A percentile compares a stretch with the other conserved stretches of the same genome.
These are phyloP conservation scores for Alouatta palliata DNA, from an alignment of 2,113 vertebrate species.

Conservation along the genomic window DNA sequence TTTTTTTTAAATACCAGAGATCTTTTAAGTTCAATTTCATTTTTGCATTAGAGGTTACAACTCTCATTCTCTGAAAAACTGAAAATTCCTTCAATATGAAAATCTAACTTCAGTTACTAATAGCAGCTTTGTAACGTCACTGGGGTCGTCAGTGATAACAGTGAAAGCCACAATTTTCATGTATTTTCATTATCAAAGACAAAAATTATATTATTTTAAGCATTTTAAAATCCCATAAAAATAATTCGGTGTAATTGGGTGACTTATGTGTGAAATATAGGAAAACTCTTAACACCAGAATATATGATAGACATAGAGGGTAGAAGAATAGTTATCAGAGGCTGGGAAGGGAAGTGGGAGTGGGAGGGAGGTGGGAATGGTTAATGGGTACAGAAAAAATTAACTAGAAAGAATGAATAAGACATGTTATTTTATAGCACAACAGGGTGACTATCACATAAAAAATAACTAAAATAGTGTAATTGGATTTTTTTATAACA, in stretches of 20 bases:
- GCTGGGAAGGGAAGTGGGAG: too few relatives aligned
- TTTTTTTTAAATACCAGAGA: not conserved
- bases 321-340: too few relatives aligned
- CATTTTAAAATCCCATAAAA: not conserved
- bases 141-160: not conserved
- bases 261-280: not conserved
- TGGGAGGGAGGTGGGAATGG: too few relatives aligned
- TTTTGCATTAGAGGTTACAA: not conserved
- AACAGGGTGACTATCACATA: too few relatives aligned
- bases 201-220: not conserved
- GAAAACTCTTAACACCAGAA: not conserved
- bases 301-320: not conserved
- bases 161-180: not conserved
- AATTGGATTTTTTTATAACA: too few relatives aligned
- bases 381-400: too few relatives aligned
- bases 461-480: too few relatives aligned
- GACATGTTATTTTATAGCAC: too few relatives aligned
- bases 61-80: not conserved
- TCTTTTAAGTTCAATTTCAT: not conserved
- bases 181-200: not conserved
- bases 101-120: not conserved
- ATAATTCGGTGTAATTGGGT: not conserved
- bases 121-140: not conserved
- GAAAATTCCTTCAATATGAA: not conserved
- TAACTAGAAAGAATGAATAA: too few relatives aligned